A percentile compares a stretch with the other conserved stretches of the same genome.
phyloP scores from a whole-genome alignment of 2,797 vertebrate genomes.

The Champsocephalus esox region DNA sequence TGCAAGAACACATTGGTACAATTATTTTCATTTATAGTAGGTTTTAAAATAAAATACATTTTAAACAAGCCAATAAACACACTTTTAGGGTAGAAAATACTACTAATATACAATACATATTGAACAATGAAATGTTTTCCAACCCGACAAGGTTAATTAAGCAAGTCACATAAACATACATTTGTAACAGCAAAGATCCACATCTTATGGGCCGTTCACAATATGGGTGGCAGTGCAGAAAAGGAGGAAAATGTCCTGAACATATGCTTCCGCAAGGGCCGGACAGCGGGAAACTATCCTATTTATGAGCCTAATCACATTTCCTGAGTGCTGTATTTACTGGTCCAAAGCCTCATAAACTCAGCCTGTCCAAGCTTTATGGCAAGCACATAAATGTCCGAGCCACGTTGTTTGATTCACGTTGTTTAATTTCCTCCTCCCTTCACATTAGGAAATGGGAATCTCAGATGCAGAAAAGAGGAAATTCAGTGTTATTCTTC shows the following conservation, averaged over 20 bases:
- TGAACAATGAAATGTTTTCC: background rate
- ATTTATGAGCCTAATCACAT: constrained; percentile 82
- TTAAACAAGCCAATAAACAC: constrained; percentile 25
- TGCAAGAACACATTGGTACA: background rate
- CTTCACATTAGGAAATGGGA: constrained; percentile 77
- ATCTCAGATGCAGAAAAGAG: constrained; percentile 68
- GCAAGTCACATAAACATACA: constrained; percentile 1
- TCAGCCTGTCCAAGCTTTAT: constrained; percentile 70
- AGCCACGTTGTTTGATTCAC: constrained; percentile 69
- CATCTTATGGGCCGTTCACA: constrained; percentile 1
- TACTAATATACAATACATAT: background rate
- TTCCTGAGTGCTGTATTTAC: constrained; percentile 81
- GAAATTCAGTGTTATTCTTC: constrained; percentile 61
- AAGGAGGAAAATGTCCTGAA: constrained; percentile 44
- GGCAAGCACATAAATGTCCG: constrained; percentile 72
- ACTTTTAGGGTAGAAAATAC: background rate
- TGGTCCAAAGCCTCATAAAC: constrained; percentile 75
- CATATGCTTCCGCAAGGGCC: constrained; percentile 69
- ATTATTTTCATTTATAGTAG: background rate
- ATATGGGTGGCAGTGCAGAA: constrained; percentile 15
- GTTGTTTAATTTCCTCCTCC: constrained; percentile 77
- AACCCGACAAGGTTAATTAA: background rate
- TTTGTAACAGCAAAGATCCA: background rate
- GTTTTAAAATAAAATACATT: background rate
- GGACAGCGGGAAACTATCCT: constrained; percentile 68